These are phyloP conservation scores for Syngnathus acus DNA, from an alignment of 2,797 vertebrate species.

Conservation along the genomic window DNA sequence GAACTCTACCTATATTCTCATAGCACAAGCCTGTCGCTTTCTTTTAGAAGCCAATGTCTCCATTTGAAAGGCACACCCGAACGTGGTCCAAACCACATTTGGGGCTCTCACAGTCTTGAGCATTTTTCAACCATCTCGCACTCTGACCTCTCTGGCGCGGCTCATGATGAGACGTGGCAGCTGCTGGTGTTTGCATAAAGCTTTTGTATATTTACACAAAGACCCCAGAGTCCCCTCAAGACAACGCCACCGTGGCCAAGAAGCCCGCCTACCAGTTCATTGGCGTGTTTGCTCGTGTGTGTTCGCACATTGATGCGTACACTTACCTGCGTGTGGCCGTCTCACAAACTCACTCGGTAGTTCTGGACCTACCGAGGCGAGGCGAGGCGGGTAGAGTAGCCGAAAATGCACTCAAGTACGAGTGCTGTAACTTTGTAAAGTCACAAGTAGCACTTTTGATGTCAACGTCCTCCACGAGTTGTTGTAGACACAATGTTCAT, in stretches of 20 bases:
- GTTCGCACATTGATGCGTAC: constrained; percentile 10
- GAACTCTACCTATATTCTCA: too few relatives aligned
- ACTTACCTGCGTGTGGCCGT: constrained; percentile 34
- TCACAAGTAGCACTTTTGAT: constrained; percentile 26
- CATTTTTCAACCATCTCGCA: constrained; percentile 40
- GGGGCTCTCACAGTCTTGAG: constrained; percentile 26
- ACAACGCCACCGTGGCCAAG: constrained; percentile 44
- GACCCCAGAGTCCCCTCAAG: constrained; percentile 53
- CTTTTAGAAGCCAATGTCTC: background rate
- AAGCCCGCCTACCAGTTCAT: constrained; percentile 31
- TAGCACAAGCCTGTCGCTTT: too few relatives aligned
- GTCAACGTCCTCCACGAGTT: background rate
- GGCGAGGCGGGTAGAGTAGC: too few relatives aligned
- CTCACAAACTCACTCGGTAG: constrained; percentile 11
- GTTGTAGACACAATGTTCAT: constrained; percentile 1
- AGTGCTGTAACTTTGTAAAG: too few relatives aligned
- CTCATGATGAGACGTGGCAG: constrained; percentile 65
- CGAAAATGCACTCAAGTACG: too few relatives aligned
- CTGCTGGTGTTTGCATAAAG: constrained; percentile 60
- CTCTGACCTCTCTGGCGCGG: constrained; percentile 52
- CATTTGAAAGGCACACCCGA: constrained; percentile 8
- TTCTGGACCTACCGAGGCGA: too few relatives aligned
- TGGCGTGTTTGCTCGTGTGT: constrained; percentile 3
- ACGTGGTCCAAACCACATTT: constrained; percentile 18
- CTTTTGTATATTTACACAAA: constrained; percentile 70